Evolutionary conservation across 1,140 invertebrate species (phyloP).

Genomic region (Mactra quadrangularis): DNA sequence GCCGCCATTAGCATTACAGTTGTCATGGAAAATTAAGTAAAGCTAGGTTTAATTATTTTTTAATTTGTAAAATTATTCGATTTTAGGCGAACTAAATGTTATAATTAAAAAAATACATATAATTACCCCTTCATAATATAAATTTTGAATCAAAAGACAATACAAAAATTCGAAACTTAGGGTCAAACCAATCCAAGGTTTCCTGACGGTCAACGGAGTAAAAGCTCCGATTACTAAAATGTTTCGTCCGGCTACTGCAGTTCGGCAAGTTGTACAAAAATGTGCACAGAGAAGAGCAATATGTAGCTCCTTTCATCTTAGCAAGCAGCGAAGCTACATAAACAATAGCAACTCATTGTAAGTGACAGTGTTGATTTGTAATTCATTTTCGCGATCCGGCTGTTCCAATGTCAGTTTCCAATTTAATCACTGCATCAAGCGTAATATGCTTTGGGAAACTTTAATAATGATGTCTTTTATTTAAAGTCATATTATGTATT

Average conservation of each 20-base stretch:
- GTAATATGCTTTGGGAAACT: too few relatives aligned
- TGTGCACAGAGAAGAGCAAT: constrained; percentile 30
- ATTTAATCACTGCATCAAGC: too few relatives aligned
- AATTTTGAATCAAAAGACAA: too few relatives aligned
- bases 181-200: constrained; percentile 31
- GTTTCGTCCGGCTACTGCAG: constrained; percentile 41
- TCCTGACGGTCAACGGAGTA: constrained; percentile 54
- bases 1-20: constrained; percentile 68
- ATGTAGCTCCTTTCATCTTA: neutral
- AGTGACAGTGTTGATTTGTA: neutral
- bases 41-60: constrained; percentile 1
- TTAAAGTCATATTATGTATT: too few relatives aligned
- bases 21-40: constrained; percentile 55
- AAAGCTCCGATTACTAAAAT: constrained; percentile 40
- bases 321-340: neutral
- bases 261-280: constrained; percentile 30
- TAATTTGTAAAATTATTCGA: too few relatives aligned
- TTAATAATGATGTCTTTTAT: too few relatives aligned
- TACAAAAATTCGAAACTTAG: constrained; percentile 6
- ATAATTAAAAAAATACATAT: too few relatives aligned
- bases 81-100: neutral
- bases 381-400: constrained; percentile 12
- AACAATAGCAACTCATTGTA: neutral
- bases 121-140: too few relatives aligned
- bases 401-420: neutral